These are phyloP conservation scores for Erythrocercus mccallii DNA, from an alignment of 2,113 vertebrate species.

Conservation along the genomic window DNA sequence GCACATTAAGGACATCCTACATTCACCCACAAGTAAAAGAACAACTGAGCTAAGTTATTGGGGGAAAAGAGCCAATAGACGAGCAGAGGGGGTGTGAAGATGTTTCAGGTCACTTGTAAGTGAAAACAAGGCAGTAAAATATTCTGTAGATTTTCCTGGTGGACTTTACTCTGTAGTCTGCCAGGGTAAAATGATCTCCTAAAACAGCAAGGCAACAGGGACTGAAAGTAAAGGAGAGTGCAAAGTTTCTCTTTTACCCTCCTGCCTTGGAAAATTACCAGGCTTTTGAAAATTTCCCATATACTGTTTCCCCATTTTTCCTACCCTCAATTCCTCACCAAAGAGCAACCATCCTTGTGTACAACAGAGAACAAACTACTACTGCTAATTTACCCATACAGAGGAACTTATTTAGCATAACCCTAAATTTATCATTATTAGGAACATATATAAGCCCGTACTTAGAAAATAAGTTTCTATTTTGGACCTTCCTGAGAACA, in stretches of 20 bases:
- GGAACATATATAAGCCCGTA: neutral
- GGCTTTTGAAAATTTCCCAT: neutral
- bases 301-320: neutral
- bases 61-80: neutral
- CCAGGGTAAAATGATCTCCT: neutral
- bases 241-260: neutral
- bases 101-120: neutral
- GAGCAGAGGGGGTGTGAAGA: neutral
- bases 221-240: neutral
- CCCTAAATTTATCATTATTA: neutral
- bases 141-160: neutral
- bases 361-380: neutral
- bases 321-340: neutral
- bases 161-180: neutral
- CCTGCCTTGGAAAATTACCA: neutral
- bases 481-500: neutral
- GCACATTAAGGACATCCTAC: neutral
- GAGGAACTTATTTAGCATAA: neutral
- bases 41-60: neutral
- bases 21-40: neutral
- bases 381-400: neutral
- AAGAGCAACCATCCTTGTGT: neutral
- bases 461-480: conserved; percentile 15
- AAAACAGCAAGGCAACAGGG: neutral
- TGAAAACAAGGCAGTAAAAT: neutral